Percentiles rank a stretch among this genome's conserved stretches.
These are phyloP conservation scores for Rousettus leschenaultii DNA, from an alignment of 2,113 vertebrate genomes.

Conservation along the genomic window DNA sequence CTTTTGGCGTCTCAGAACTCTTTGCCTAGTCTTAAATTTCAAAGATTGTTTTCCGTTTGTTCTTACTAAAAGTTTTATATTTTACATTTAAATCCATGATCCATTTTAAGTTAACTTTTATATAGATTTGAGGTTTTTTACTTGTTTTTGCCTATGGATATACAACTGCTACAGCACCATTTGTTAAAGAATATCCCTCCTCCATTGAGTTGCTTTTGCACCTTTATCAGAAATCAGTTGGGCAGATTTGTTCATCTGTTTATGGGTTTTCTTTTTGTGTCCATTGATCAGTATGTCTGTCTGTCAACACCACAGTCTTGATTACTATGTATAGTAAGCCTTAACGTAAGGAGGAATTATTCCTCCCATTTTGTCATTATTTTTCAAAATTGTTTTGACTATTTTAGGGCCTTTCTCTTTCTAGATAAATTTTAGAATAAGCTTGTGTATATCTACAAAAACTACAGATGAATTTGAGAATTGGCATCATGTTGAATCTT, in stretches of 20 bases:
- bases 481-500: neutral
- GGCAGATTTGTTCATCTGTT: neutral
- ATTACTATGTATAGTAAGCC: neutral
- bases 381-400: neutral
- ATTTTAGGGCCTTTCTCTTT: neutral
- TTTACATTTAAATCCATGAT: neutral
- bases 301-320: neutral
- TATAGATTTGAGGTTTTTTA: neutral
- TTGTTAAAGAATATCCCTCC: neutral
- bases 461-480: neutral
- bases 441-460: neutral
- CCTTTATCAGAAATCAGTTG: neutral
- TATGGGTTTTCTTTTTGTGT: neutral
- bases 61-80: neutral
- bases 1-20: neutral
- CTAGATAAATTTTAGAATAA: neutral
- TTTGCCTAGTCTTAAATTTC: neutral
- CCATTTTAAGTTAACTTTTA: neutral
- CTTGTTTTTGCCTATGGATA: neutral
- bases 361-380: neutral
- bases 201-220: neutral
- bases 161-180: neutral
- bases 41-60: neutral
- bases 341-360: neutral
- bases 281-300: neutral